Base-by-base conservation (phyloP, 2,888 invertebrate species). In the Melanostoma mellinum region DNA sequence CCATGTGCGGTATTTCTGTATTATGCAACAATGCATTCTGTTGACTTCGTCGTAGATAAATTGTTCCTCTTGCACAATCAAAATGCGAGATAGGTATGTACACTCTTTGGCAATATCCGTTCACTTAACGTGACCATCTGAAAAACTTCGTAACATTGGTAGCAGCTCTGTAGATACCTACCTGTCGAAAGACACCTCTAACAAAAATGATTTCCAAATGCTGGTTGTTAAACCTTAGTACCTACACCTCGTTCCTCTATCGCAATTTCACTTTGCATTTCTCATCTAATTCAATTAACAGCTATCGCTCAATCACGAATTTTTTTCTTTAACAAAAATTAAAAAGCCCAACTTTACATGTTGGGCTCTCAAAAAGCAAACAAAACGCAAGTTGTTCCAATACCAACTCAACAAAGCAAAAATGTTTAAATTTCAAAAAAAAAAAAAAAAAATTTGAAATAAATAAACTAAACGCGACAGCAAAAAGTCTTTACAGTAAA, bases 281-380 rank as follows among this genome's bases (percentile, higher is more conserved):
- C 55, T 68, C 52, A 63, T 50, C 52, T 82, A 82, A 82, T 82
- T 77, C 36, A 82, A 73, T 82, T 82, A 73, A 73, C 76, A 82
- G 67, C 58, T 72, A 38, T 40, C 33, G 8, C 36, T 69, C 20
- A 56, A 71, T 68, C 81, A 77, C 82, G 77, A 77, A 48, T 65
- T 58, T 65, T 20, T 33, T 36, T 35, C 8, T 9, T 35, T 4
- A 32, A 65, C 36, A 30, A 30, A 20, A 61, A 46, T 42, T 33
- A 10, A 40, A 35, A 50, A 10, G 10, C 38, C 38, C 32, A 38
- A 56, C 61, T 56, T 68, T 61, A 52, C 33, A 69, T 44, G 68
- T 69, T 32, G 38, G 10, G 3, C 38, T 38, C 38, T 38, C 38
- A 63, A 36, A 63, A 6, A 63, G 50, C 42, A 60, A 35, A 10